A percentile compares a stretch with the other conserved stretches of the same genome.
Conservation (phyloP, 1,140 invertebrate species). For the Drosophila seguyi region DNA sequence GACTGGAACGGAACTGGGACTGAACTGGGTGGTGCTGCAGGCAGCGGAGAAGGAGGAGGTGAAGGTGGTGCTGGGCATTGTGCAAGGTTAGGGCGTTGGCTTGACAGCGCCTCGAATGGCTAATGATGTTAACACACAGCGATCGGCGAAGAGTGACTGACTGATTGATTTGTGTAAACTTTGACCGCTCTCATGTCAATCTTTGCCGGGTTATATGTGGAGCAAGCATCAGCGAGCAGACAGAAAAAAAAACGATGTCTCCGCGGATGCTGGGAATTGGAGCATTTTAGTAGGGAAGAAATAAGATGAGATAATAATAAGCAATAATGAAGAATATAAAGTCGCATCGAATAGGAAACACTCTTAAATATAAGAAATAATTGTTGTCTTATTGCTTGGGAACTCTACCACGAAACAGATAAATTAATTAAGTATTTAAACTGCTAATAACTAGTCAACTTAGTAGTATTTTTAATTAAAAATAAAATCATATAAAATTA, state of each 20-base stretch:
- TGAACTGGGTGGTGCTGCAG: constrained; percentile 5
- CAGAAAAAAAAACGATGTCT: constrained; percentile 20
- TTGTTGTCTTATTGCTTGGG: no score
- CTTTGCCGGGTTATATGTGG: constrained; percentile 39
- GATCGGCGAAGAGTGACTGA: constrained; percentile 24
- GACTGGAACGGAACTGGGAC: constrained; percentile 12
- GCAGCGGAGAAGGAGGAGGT: background rate
- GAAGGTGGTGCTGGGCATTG: constrained; percentile 43
- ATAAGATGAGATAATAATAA: constrained; percentile 8
- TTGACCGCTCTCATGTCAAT: constrained; percentile 63
- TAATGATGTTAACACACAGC: constrained; percentile 61
- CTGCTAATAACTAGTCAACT: no score
- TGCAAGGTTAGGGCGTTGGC: constrained; percentile 77
- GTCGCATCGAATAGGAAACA: background rate
- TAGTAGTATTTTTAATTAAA: no score
- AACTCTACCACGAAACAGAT: no score
- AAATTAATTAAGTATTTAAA: no score
- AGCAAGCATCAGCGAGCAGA: constrained; percentile 44
- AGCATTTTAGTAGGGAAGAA: constrained; percentile 18
- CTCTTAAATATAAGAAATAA: background rate
- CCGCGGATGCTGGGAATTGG: constrained; percentile 25
- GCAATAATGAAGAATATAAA: background rate
- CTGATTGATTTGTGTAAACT: constrained; percentile 81
- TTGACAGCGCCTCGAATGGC: constrained; percentile 44
- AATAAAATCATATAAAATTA: no score